Evolutionary conservation across 1,140 invertebrate genomes (phyloP).

Genomic region (Anastatus disparis): DNA sequence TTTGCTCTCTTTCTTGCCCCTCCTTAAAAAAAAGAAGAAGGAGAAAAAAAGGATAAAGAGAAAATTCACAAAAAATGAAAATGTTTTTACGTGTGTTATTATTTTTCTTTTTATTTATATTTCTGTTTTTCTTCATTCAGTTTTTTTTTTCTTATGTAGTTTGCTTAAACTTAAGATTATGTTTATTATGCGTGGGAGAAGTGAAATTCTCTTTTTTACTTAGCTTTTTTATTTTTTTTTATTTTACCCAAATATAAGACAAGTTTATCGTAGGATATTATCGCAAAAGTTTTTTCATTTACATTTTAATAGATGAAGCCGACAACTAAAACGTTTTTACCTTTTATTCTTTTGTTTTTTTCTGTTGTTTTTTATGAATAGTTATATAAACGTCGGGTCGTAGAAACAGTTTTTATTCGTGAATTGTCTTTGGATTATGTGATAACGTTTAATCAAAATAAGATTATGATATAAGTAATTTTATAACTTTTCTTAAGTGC

Average conservation of each 20-base stretch:
- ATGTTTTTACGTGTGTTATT: constrained; percentile 17
- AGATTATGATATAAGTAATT: too few species aligned
- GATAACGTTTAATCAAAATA: too few species aligned
- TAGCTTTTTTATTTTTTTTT: too few species aligned
- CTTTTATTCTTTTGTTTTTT: neutral
- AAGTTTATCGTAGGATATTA: constrained; percentile 1
- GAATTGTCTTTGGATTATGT: too few species aligned
- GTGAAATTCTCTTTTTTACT: neutral
- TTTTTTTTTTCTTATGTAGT: neutral
- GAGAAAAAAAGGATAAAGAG: too few species aligned
- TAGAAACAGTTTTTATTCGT: too few species aligned
- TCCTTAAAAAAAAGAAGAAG: too few species aligned
- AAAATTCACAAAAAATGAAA: constrained; percentile 29
- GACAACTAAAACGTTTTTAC: too few species aligned
- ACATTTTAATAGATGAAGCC: constrained; percentile 20
- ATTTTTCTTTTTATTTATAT: neutral
- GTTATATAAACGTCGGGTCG: too few species aligned
- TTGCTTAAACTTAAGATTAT: neutral
- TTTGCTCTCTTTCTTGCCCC: too few species aligned
- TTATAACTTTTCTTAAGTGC: too few species aligned
- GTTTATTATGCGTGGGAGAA: neutral
- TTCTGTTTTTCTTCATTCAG: neutral
- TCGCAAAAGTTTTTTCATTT: constrained; percentile 18
- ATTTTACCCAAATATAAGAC: neutral
- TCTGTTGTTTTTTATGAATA: neutral